Conservation (phyloP, 92 coral and sea anemone genomes). For the Zoanthus gigantus region DNA sequence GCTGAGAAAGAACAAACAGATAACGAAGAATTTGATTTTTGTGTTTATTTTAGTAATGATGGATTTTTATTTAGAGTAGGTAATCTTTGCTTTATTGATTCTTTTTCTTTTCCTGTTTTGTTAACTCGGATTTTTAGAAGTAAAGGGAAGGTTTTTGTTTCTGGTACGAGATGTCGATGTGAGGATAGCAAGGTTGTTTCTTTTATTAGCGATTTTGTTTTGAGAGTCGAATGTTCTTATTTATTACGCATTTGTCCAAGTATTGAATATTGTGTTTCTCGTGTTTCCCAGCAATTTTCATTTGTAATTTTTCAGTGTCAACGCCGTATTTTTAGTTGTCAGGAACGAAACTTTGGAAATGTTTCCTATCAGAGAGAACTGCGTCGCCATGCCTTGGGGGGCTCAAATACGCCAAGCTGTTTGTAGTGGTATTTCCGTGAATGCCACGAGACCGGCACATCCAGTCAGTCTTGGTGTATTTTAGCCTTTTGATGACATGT, state of each 20-base stretch:
- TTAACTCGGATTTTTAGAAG: conserved; percentile 27
- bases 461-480: conserved; percentile 28
- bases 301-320: conserved; percentile 35
- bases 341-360: conserved; percentile 56
- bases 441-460: conserved; percentile 58
- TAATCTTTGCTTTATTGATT: conserved; percentile 21
- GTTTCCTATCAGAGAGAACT: conserved; percentile 50
- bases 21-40: conserved; percentile 1
- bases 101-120: conserved; percentile 18
- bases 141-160: conserved; percentile 23
- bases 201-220: not conserved
- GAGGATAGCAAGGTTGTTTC: conserved; percentile 16
- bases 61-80: conserved; percentile 19
- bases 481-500: conserved; percentile 20
- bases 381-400: conserved; percentile 54
- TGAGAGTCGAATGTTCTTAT: not conserved
- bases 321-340: conserved; percentile 38
- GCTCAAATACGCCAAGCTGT: conserved; percentile 57
- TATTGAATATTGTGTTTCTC: not conserved
- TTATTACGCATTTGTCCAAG: conserved; percentile 1
- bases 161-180: conserved; percentile 14
- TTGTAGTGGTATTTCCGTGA: conserved; percentile 54
- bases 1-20: not conserved
- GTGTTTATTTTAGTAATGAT: conserved; percentile 1
- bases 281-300: not conserved